Evolutionary conservation across 30 jellyfish, hydroid and myxozoan species (phyloP).

Genomic region (Turritopsis rubra): DNA sequence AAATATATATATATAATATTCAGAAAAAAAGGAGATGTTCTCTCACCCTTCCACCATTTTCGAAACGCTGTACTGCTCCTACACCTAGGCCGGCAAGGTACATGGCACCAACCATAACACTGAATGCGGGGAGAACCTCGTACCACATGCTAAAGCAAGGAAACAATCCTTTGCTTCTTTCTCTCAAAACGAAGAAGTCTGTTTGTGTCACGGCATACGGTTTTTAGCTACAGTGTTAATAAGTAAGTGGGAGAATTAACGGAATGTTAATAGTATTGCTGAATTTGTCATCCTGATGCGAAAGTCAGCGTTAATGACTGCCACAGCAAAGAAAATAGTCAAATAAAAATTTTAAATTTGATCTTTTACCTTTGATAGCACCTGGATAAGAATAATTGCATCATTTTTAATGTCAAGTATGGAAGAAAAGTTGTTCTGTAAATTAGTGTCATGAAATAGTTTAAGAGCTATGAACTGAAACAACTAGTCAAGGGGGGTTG

Average conservation of each 20-base stretch:
- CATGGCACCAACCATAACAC: constrained; percentile 52
- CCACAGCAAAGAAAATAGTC: no score
- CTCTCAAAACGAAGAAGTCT: neutral
- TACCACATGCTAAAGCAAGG: constrained; percentile 42
- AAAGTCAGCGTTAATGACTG: no score
- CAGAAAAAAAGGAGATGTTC: no score
- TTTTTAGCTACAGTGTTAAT: neutral
- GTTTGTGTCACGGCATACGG: neutral
- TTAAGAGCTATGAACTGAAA: neutral
- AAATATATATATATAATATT: no score
- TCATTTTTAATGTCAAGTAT: neutral
- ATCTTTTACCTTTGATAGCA: neutral
- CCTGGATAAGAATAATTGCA: no score
- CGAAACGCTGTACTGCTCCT: constrained; percentile 30
- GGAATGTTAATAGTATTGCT: neutral
- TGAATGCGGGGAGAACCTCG: constrained; percentile 53
- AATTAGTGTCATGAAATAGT: neutral
- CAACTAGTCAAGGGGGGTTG: neutral
- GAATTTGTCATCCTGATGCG: neutral
- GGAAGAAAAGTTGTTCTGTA: neutral
- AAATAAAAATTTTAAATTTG: no score
- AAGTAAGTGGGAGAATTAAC: neutral
- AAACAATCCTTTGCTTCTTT: no score
- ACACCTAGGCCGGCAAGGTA: constrained; percentile 41
- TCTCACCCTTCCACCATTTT: constrained; percentile 62